Evolutionary conservation across 2,113 vertebrate species (phyloP).

Genomic region (Anthoscopus minutus): DNA sequence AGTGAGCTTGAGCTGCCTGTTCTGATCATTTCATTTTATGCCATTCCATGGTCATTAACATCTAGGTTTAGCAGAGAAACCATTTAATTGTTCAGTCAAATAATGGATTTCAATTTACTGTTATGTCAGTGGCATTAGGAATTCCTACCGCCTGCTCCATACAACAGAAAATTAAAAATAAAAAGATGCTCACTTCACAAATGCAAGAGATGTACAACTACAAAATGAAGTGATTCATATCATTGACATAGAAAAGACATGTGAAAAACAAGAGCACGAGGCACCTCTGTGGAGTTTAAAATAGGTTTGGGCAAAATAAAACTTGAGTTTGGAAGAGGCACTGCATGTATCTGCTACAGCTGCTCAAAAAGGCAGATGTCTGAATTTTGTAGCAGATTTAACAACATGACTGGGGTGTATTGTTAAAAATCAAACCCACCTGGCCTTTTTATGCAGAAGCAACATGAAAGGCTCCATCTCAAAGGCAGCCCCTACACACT

Average conservation of each 20-base stretch:
- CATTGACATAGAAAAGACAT: not conserved
- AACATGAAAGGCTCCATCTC: not conserved
- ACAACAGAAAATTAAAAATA: not conserved
- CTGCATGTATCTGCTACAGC: not conserved
- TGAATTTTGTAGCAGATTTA: conserved; percentile 15
- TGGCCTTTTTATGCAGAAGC: not conserved
- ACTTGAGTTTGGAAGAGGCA: not conserved
- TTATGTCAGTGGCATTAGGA: not conserved
- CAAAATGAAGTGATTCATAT: not conserved
- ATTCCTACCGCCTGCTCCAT: not conserved
- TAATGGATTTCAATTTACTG: not conserved
- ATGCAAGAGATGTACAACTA: not conserved
- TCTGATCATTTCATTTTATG: not conserved
- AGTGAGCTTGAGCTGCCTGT: not conserved
- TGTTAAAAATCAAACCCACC: conserved; percentile 9
- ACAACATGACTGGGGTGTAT: not conserved
- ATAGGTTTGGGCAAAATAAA: not conserved
- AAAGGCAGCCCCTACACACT: not conserved
- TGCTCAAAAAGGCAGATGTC: not conserved
- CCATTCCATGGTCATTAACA: not conserved
- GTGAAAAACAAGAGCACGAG: not conserved
- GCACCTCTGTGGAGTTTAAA: not conserved
- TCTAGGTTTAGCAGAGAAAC: not conserved
- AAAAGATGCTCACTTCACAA: not conserved
- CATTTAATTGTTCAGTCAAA: not conserved